phyloP scores from a whole-genome alignment of 2,113 vertebrate genomes.

The Lagopus muta region DNA sequence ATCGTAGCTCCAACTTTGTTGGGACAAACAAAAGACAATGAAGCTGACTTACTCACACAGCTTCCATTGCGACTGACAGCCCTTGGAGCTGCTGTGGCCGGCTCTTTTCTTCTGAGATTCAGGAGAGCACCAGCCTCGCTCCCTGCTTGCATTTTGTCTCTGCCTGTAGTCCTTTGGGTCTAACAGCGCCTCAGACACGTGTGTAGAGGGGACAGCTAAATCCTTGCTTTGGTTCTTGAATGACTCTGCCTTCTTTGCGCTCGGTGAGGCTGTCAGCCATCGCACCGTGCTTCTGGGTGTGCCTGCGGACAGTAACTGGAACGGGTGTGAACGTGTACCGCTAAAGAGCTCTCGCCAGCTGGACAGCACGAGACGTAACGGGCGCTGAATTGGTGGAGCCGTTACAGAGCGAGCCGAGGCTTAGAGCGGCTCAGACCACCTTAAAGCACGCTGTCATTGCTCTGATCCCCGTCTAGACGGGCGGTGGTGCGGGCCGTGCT shows the following conservation, averaged over 20 bases:
- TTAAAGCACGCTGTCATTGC: background rate
- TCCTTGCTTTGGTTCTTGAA: background rate
- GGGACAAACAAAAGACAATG: background rate
- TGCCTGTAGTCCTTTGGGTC: background rate
- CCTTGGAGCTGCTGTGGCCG: background rate
- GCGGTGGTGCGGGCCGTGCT: background rate
- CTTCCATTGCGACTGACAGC: background rate
- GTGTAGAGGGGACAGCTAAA: background rate
- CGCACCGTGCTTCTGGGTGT: background rate
- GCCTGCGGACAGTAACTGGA: background rate
- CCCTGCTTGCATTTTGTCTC: background rate
- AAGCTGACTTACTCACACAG: background rate
- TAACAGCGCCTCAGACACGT: background rate
- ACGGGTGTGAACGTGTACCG: fast-evolving
- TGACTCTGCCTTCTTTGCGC: background rate
- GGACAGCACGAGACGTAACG: background rate
- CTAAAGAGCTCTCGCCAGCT: no score
- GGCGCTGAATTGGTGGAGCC: background rate
- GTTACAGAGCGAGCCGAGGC: background rate
- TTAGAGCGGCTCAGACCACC: background rate
- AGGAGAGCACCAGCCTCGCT: background rate
- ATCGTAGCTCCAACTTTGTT: background rate
- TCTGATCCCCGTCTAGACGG: slow-evolving; percentile 29
- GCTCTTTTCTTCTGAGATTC: background rate
- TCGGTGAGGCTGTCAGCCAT: background rate